These are phyloP conservation scores for Drosophila punjabiensis DNA, from an alignment of 1,140 invertebrate genomes.

Conservation along the genomic window DNA sequence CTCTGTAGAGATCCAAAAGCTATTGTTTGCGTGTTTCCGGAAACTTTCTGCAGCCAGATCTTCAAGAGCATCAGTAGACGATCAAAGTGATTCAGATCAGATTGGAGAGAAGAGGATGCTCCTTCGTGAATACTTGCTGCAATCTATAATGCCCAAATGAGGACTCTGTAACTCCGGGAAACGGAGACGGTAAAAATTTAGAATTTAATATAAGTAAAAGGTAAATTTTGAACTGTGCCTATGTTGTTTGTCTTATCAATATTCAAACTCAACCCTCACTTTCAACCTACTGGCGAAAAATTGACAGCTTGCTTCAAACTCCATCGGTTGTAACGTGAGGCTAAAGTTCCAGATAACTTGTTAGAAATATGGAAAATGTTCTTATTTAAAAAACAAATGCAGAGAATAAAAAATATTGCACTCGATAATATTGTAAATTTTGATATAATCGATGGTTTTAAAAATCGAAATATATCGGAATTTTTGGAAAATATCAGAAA, in stretches of 20 bases:
- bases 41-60: conserved; percentile 13
- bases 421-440: too few species aligned
- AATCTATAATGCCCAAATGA: neutral
- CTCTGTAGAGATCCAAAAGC: neutral
- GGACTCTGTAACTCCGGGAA: conserved; percentile 22
- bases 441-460: too few species aligned
- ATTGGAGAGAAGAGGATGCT: neutral
- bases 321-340: neutral
- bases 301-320: neutral
- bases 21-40: neutral
- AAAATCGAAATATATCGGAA: too few species aligned
- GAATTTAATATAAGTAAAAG: conserved; percentile 49
- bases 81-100: neutral
- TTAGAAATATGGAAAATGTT: neutral
- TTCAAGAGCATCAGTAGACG: conserved; percentile 52
- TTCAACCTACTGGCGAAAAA: conserved; percentile 15
- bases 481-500: too few species aligned
- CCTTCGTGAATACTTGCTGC: neutral
- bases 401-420: too few species aligned
- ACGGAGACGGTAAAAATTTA: conserved; percentile 55
- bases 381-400: neutral
- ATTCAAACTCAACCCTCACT: conserved; percentile 20
- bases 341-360: neutral
- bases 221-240: conserved; percentile 37
- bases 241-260: conserved; percentile 15